These are phyloP conservation scores for Pyrgilauda ruficollis DNA, from an alignment of 2,113 vertebrate species.

Conservation along the genomic window DNA sequence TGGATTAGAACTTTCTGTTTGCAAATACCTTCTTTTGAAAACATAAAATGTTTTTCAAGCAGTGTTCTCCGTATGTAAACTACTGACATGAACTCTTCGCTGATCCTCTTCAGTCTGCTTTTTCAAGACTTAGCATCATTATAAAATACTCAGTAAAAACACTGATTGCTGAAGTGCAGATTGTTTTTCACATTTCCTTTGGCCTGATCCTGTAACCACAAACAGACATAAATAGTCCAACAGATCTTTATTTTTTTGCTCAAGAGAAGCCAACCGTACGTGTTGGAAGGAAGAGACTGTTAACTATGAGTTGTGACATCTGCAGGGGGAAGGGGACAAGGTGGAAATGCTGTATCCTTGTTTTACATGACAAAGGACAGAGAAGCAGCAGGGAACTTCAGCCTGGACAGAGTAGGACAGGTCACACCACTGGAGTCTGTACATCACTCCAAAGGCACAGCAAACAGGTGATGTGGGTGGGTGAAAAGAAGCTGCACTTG, in stretches of 20 bases:
- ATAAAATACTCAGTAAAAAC: background rate
- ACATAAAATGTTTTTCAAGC: background rate
- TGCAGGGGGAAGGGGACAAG: background rate
- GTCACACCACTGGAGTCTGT: background rate
- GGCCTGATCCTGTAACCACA: background rate
- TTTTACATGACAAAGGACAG: background rate
- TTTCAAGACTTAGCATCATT: background rate
- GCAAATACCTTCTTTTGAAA: background rate
- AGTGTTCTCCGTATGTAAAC: background rate
- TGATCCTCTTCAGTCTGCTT: background rate
- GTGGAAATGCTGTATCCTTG: background rate
- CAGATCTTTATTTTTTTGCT: background rate
- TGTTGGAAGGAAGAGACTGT: background rate
- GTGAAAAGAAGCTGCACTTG: background rate
- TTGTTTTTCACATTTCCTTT: background rate
- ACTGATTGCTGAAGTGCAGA: background rate
- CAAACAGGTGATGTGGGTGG: background rate
- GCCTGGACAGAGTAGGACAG: background rate
- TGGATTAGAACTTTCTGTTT: background rate
- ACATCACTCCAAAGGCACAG: background rate
- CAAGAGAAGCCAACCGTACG: background rate
- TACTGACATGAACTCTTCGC: background rate
- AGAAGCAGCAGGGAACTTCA: background rate
- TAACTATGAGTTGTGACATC: background rate
- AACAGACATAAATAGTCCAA: background rate